Conservation (phyloP, 2,797 vertebrate species). For the Phrynocephalus vlangalii region DNA sequence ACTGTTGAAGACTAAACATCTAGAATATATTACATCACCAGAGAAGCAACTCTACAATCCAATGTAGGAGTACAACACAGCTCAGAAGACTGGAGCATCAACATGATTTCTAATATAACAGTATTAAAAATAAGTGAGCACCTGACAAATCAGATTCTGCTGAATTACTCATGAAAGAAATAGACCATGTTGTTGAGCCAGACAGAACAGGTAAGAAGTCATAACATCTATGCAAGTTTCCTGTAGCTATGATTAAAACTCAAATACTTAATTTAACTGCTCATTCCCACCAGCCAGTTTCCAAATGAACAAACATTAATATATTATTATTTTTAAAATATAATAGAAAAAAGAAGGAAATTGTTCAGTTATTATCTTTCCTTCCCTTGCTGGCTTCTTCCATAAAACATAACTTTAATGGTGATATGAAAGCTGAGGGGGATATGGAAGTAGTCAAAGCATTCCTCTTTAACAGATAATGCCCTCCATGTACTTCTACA, state of each 20-base stretch:
- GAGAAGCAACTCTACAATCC: conserved; percentile 63
- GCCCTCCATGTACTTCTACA: not conserved
- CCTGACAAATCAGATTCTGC: not conserved
- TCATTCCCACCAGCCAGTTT: not conserved
- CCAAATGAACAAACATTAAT: not conserved
- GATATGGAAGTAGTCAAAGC: not conserved
- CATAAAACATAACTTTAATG: conserved; percentile 4
- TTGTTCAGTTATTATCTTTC: not conserved
- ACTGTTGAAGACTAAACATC: conserved; percentile 60
- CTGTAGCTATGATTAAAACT: not conserved
- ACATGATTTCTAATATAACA: conserved; percentile 47
- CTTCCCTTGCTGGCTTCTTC: not conserved
- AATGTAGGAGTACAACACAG: conserved; percentile 38
- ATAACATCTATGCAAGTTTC: conserved; percentile 13
- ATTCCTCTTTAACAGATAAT: not conserved
- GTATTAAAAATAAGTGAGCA: conserved; percentile 37
- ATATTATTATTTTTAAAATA: not conserved
- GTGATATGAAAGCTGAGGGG: not conserved
- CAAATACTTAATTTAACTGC: conserved; percentile 28
- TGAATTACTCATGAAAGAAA: conserved; percentile 51
- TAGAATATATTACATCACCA: conserved; percentile 59
- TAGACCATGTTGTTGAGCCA: conserved; percentile 40
- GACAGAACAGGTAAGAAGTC: conserved; percentile 20
- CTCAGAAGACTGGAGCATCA: conserved; percentile 59
- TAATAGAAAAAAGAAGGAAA: not conserved